phyloP scores from a whole-genome alignment of 2,113 vertebrate species.

The Meleagris gallopavo region DNA sequence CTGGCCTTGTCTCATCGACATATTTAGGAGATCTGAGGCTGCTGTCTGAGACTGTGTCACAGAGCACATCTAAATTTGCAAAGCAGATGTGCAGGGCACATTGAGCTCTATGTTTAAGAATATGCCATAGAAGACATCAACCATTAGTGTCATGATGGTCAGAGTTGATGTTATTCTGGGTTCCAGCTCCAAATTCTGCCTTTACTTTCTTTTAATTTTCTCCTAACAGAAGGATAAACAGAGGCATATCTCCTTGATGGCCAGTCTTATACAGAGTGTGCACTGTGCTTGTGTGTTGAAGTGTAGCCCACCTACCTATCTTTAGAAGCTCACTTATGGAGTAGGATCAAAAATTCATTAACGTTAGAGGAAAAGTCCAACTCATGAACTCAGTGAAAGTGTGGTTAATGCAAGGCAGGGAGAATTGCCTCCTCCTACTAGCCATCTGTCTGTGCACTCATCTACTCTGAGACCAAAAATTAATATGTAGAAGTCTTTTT shows the following conservation, averaged over 20 bases:
- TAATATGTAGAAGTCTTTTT: background rate
- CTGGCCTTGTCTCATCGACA: background rate
- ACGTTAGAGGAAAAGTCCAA: background rate
- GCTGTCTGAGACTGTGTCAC: background rate
- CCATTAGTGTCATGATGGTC: no score
- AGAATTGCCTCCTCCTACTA: background rate
- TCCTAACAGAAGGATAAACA: background rate
- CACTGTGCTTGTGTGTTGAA: background rate
- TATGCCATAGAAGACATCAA: background rate
- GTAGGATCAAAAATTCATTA: background rate
- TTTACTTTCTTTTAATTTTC: background rate
- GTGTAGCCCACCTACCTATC: background rate
- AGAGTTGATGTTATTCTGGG: no score
- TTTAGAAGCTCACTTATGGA: background rate
- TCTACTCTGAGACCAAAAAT: background rate
- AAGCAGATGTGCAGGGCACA: rapidly evolving
- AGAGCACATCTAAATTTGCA: background rate
- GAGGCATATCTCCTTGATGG: background rate
- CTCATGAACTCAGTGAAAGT: background rate
- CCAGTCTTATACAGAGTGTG: background rate
- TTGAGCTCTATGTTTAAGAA: background rate
- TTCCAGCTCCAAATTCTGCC: background rate
- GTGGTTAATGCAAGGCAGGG: background rate
- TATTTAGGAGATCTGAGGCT: background rate
- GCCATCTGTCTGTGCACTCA: background rate